Conservation (phyloP, 2,113 vertebrate species). For the Patagioenas fasciata region DNA sequence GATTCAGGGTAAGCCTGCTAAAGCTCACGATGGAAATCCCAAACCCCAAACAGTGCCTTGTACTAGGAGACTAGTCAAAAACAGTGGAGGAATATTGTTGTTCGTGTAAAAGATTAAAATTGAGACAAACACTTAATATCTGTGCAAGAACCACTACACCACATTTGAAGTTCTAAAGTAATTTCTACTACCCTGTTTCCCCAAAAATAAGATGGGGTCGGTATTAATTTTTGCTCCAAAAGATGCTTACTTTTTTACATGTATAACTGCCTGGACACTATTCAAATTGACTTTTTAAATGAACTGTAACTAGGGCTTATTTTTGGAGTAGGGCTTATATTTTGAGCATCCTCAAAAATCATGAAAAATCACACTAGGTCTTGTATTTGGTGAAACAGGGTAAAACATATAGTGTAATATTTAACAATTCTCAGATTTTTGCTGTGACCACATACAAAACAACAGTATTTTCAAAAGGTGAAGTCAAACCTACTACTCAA, state of each 20-base stretch:
- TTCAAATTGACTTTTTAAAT: too few relatives aligned
- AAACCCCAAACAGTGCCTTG: background rate
- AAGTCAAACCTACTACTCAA: background rate
- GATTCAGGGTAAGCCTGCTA: background rate
- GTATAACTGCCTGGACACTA: too few relatives aligned
- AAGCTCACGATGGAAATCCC: background rate
- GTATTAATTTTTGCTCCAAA: too few relatives aligned
- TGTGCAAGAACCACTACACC: background rate
- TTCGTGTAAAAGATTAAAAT: background rate
- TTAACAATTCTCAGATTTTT: background rate
- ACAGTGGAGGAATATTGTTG: background rate
- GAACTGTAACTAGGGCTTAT: too few relatives aligned
- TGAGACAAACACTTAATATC: background rate
- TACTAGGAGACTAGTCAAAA: background rate
- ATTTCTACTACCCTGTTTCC: background rate
- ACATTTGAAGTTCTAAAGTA: background rate
- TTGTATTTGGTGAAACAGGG: too few relatives aligned
- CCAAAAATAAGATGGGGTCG: too few relatives aligned
- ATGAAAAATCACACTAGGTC: too few relatives aligned
- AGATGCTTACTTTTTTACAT: too few relatives aligned
- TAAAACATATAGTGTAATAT: background rate
- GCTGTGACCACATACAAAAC: background rate
- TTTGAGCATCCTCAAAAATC: too few relatives aligned
- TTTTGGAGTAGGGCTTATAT: too few relatives aligned
- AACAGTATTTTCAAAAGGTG: background rate